Percentiles rank a stretch among this genome's conserved stretches.
These are phyloP conservation scores for Aegotheles bennettii DNA, from an alignment of 2,113 vertebrate species.

Conservation along the genomic window DNA sequence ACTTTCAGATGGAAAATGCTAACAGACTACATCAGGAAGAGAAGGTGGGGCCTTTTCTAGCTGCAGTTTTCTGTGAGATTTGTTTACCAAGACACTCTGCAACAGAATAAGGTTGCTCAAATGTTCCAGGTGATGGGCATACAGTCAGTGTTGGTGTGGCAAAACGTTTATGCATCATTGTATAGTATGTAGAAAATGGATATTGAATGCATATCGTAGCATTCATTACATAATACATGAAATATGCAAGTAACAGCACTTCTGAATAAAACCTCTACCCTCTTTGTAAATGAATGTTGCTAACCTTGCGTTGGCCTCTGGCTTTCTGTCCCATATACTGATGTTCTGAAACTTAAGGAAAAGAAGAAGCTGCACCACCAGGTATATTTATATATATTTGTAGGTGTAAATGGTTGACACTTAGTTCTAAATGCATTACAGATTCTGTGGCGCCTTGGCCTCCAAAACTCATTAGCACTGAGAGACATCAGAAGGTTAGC, in stretches of 20 bases:
- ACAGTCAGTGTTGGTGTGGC: background rate
- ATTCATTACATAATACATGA: background rate
- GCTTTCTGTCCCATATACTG: background rate
- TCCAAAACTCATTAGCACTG: background rate
- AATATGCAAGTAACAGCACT: background rate
- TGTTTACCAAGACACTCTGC: background rate
- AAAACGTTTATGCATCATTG: background rate
- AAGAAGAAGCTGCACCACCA: background rate
- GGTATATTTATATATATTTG: background rate
- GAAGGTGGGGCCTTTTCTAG: constrained; percentile 73
- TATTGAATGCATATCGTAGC: background rate
- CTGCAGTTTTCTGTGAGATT: background rate
- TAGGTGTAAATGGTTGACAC: accelerated
- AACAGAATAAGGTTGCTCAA: background rate
- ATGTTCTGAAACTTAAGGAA: background rate
- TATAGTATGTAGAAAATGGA: background rate
- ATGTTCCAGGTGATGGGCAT: background rate
- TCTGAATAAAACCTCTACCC: background rate
- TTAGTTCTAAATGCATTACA: background rate
- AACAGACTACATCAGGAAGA: constrained; percentile 80
- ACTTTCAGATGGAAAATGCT: constrained; percentile 79
- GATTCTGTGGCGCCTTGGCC: background rate
- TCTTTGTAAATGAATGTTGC: background rate
- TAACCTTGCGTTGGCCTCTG: background rate
- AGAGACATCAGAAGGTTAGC: background rate